Conservation (phyloP, 2,797 vertebrate species). For the Syndactyla subalaris region DNA sequence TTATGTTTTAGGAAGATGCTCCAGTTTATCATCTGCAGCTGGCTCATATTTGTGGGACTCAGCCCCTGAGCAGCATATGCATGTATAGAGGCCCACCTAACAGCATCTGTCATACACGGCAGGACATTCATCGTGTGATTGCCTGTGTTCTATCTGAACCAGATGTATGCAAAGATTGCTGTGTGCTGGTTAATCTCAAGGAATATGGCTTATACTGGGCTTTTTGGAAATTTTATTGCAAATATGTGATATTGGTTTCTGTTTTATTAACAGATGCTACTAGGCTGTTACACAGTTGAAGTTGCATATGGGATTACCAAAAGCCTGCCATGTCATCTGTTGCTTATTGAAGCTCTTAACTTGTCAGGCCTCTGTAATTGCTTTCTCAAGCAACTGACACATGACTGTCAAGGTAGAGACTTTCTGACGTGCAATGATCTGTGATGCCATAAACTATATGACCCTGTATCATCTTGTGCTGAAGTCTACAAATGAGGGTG, state of each 20-base stretch:
- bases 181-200: background rate
- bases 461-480: background rate
- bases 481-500: background rate
- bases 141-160: background rate
- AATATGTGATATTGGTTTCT: background rate
- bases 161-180: background rate
- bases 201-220: background rate
- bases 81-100: background rate
- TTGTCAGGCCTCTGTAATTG: slow-evolving; percentile 5
- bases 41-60: background rate
- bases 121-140: background rate
- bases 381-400: slow-evolving; percentile 1
- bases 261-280: background rate
- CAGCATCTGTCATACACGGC: background rate
- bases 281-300: background rate
- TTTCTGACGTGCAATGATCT: background rate
- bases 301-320: background rate
- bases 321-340: background rate
- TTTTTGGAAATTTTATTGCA: background rate
- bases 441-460: background rate
- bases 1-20: background rate
- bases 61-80: background rate
- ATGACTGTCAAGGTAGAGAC: background rate
- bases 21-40: background rate
- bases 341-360: background rate